Conservation (phyloP, 2,797 vertebrate genomes). For the Pseudocheirus occidentalis region DNA sequence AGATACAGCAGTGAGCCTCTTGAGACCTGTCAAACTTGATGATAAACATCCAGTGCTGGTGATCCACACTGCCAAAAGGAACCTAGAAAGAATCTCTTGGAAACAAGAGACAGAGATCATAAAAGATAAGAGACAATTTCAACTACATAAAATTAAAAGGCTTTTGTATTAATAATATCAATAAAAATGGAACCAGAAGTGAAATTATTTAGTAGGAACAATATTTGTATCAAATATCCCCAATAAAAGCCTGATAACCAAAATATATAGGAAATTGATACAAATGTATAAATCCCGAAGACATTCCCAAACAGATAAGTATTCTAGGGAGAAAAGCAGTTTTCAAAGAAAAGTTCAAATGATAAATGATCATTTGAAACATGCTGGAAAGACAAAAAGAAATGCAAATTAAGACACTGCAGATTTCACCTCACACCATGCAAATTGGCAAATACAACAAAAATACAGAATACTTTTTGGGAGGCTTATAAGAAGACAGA, state of each 20-base stretch:
- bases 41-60: not conserved
- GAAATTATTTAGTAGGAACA: not conserved
- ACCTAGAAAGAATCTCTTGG: not conserved
- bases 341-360: not conserved
- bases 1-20: not conserved
- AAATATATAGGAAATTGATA: not conserved
- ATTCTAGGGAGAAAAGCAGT: not conserved
- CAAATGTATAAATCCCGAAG: not conserved
- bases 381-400: not conserved
- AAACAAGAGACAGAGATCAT: not conserved
- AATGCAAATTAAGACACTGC: not conserved
- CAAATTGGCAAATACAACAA: not conserved
- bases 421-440: not conserved
- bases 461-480: not conserved
- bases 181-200: not conserved
- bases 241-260: not conserved
- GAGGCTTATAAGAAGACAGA: not conserved
- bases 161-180: not conserved
- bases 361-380: not conserved
- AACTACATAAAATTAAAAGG: not conserved
- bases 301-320: not conserved
- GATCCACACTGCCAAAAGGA: not conserved
- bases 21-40: not conserved
- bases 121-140: not conserved
- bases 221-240: not conserved